These are phyloP conservation scores for Columba guinea DNA, from an alignment of 2,797 vertebrate genomes.

Conservation along the genomic window DNA sequence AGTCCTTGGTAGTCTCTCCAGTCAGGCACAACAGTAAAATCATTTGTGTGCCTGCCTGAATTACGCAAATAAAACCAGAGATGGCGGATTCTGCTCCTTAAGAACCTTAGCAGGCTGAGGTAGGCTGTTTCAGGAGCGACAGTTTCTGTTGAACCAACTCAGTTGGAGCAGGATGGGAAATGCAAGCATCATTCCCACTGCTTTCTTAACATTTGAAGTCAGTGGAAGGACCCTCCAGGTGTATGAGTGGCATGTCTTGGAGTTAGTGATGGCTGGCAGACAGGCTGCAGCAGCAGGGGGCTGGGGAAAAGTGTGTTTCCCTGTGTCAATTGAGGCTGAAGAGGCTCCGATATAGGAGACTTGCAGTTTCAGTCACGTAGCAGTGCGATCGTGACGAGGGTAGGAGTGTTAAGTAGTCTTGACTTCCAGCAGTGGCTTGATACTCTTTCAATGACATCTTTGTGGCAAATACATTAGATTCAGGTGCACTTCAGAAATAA, in stretches of 20 bases:
- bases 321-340: not conserved
- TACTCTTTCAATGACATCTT: not conserved
- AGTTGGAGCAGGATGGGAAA: not conserved
- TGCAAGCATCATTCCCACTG: not conserved
- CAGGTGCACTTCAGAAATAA: slow-evolving; percentile 25
- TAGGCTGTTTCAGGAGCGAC: not conserved
- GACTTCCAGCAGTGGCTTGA: not conserved
- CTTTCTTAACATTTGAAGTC: not conserved
- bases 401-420: not conserved
- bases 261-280: not conserved
- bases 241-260: not conserved
- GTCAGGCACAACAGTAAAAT: not conserved
- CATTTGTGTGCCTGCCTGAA: not conserved
- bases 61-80: not conserved
- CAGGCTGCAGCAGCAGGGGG: not conserved
- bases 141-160: not conserved
- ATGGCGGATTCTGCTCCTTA: not conserved
- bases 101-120: not conserved
- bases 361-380: not conserved
- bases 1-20: not conserved
- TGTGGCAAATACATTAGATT: slow-evolving; percentile 3
- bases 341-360: not conserved
- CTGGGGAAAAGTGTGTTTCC: not conserved
- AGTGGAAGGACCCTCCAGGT: not conserved
- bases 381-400: not conserved